Conservation (phyloP, 2,113 vertebrate genomes). For the Arothron firmamentum region DNA sequence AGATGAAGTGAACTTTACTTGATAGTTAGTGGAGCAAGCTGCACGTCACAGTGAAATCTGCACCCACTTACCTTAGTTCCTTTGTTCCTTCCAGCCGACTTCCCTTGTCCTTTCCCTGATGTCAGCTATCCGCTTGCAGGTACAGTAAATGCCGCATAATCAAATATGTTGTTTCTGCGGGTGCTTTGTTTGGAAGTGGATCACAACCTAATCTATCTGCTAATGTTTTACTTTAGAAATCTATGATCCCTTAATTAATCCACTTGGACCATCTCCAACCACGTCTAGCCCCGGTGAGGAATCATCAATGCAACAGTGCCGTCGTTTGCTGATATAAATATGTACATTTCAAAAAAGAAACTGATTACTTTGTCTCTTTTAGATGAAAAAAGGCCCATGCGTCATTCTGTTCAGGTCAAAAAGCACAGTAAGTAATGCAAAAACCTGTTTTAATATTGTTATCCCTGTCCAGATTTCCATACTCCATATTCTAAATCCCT, state of each 20-base stretch:
- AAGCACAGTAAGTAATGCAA: constrained; percentile 89
- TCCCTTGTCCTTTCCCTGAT: constrained; percentile 68
- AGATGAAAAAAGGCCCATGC: constrained; percentile 81
- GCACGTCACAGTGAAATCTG: not conserved
- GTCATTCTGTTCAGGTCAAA: constrained; percentile 79
- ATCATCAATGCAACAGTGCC: not conserved
- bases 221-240: constrained; percentile 52
- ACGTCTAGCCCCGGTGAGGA: constrained; percentile 67
- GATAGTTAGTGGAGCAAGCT: not conserved
- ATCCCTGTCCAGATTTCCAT: not conserved
- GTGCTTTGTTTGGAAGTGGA: not conserved
- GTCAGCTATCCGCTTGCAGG: constrained; percentile 64
- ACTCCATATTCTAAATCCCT: constrained; percentile 73
- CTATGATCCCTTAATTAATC: constrained; percentile 51
- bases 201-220: not conserved
- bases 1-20: constrained; percentile 8
- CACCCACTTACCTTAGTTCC: not conserved
- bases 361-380: constrained; percentile 12
- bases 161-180: not conserved
- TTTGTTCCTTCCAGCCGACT: constrained; percentile 51
- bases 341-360: not conserved
- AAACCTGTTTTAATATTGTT: not conserved
- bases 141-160: constrained; percentile 21
- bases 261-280: constrained; percentile 55
- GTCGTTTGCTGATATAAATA: rapidly evolving